Percentiles rank a stretch among this genome's conserved stretches.
Conservation (phyloP, 2,113 vertebrate species). For the Tachycineta bicolor region DNA sequence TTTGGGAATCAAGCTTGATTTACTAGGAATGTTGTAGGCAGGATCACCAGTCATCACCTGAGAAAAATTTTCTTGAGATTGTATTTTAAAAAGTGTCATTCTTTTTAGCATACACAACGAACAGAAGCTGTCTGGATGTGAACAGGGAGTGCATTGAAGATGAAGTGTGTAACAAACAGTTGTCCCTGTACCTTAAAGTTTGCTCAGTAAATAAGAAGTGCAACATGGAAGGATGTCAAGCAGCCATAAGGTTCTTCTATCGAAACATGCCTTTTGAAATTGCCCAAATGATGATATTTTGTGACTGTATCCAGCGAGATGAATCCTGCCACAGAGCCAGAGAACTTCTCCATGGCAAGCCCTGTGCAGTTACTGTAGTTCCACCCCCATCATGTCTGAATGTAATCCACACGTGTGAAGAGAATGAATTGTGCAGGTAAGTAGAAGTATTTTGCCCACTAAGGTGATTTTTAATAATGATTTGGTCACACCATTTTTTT, state of each 20-base stretch:
- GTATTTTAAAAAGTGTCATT: background rate
- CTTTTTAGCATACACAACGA: slow-evolving; percentile 64
- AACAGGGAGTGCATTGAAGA: slow-evolving; percentile 80
- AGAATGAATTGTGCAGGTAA: slow-evolving; percentile 84
- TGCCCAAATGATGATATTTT: slow-evolving; percentile 86
- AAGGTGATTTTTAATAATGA: background rate
- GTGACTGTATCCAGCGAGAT: slow-evolving; percentile 80
- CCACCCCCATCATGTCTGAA: slow-evolving; percentile 78
- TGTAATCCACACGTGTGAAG: slow-evolving; percentile 76
- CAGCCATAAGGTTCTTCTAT: slow-evolving; percentile 80
- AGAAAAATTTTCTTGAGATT: background rate
- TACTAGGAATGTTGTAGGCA: background rate
- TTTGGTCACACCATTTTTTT: background rate
- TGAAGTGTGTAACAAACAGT: slow-evolving; percentile 81
- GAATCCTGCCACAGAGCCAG: slow-evolving; percentile 78
- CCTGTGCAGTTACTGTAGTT: slow-evolving; percentile 67
- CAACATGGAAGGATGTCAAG: slow-evolving; percentile 77
- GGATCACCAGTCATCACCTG: background rate
- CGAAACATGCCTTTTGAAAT: slow-evolving; percentile 76
- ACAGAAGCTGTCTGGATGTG: slow-evolving; percentile 80
- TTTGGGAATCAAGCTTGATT: background rate
- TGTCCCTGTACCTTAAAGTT: slow-evolving; percentile 80
- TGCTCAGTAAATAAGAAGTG: slow-evolving; percentile 78
- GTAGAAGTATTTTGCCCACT: background rate
- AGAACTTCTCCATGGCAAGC: slow-evolving; percentile 79